Base-by-base conservation (phyloP, 2,797 vertebrate genomes). In the Harpagifer antarcticus region DNA sequence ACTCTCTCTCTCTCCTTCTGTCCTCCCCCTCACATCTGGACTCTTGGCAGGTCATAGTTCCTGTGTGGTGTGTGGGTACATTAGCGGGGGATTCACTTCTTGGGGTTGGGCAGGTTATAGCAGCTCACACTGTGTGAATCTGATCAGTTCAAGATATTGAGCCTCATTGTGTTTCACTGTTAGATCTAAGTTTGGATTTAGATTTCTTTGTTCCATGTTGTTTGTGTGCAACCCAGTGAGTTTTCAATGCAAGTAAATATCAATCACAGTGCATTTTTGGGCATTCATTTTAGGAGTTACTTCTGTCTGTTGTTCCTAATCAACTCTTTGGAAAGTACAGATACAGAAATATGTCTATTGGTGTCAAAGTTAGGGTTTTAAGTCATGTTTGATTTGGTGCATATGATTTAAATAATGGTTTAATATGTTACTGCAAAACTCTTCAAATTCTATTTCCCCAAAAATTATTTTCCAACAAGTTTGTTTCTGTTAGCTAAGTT, bases 11-110 rank as follows among this genome's bases (percentile, higher is more conserved):
- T 31, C 49, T 57, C 23, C 15, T 84, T 83, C 79, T 71, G 82
- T 91, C 87, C 88, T 85, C 92, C 93, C 90, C 91, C 90, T 86
- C 92, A 94, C 93, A 95, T 95, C 92, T 94, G 93, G 84, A 88
- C 20, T 77, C 48, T 79, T 94, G 92, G 90, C 88, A 91, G 78
- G 68, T 62, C 57, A 42, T 45, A 80, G 85, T 92, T 93, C 89
- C 88, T 92, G 87, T 88, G 86, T 76, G 87, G 55, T 74, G 74
- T 84, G 79, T 83, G 77, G 83, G 72, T 82, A 68, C 67, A 83
- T 87, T 80, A 84, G 84, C 74, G 61, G 59, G 82, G 84, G 84
- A 76, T 44, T 68, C n/a, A 40, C n/a, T 48, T 83, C 87, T 87
- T 82, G 65, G 86, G 88, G 86, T 78, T 89, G 88, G 87, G 89